Evolutionary conservation across 1,140 invertebrate genomes (phyloP).

Genomic region (Meloidogyne exigua): DNA sequence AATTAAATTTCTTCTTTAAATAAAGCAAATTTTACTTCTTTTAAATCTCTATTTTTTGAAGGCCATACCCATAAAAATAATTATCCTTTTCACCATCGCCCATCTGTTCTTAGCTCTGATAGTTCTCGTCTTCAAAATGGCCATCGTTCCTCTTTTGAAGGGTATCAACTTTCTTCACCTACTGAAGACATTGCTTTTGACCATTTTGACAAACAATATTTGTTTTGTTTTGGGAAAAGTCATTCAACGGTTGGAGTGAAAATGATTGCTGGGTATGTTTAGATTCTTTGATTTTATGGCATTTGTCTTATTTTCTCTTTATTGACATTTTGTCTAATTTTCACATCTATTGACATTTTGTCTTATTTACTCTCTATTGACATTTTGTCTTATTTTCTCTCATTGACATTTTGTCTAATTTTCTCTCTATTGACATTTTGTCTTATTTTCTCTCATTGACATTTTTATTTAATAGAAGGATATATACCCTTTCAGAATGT

Average conservation of each 20-base stretch:
- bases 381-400: too few species aligned
- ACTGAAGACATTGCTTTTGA: conserved; percentile 31
- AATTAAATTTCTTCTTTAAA: too few species aligned
- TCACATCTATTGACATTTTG: too few species aligned
- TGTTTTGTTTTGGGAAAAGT: conserved; percentile 44
- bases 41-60: too few species aligned
- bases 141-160: not conserved
- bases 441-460: too few species aligned
- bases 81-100: not conserved
- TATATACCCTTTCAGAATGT: conserved; percentile 16
- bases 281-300: not conserved
- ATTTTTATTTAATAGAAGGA: too few species aligned
- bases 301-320: too few species aligned
- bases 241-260: conserved; percentile 36
- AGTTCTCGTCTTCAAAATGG: not conserved
- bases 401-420: not conserved
- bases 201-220: conserved; percentile 44
- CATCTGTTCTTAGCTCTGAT: not conserved
- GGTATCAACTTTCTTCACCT: not conserved
- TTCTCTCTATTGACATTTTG: not conserved
- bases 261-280: conserved; percentile 6
- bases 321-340: too few species aligned
- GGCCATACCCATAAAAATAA: not conserved
- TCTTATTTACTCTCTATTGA: too few species aligned
- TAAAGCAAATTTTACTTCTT: too few species aligned